Percentiles rank a stretch among this genome's conserved stretches.
Evolutionary conservation across 1,140 invertebrate species (phyloP).

Genomic region (Musca domestica): DNA sequence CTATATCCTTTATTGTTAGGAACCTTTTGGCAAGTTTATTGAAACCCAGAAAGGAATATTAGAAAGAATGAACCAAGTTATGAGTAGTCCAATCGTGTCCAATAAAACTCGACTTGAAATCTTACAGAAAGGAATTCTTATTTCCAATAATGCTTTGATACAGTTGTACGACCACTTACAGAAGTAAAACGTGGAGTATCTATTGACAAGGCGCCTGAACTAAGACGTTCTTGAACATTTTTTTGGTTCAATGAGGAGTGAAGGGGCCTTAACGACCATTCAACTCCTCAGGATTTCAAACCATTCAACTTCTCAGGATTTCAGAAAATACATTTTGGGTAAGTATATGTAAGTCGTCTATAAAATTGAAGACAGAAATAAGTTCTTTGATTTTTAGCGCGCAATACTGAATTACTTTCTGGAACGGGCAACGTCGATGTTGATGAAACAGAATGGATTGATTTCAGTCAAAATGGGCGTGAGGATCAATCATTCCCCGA

Average conservation of each 20-base stretch:
- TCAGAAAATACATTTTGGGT: background rate
- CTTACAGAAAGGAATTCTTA: background rate
- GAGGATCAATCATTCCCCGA: no score
- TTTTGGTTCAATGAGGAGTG: conserved; percentile 25
- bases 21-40: no score
- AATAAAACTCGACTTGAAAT: background rate
- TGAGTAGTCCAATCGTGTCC: background rate
- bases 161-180: background rate
- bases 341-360: no score
- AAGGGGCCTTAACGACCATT: conserved; percentile 17
- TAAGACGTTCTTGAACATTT: conserved; percentile 25
- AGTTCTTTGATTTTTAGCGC: no score
- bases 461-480: no score
- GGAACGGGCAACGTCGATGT: no score
- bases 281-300: background rate
- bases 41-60: background rate
- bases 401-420: no score
- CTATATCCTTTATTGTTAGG: no score
- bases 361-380: no score
- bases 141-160: background rate
- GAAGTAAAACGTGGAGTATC: conserved; percentile 17
- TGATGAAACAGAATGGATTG: no score
- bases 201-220: conserved; percentile 17
- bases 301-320: background rate
- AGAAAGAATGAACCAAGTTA: background rate